Conservation (phyloP, 2,113 vertebrate species). For the Proterorhinus semilunaris region DNA sequence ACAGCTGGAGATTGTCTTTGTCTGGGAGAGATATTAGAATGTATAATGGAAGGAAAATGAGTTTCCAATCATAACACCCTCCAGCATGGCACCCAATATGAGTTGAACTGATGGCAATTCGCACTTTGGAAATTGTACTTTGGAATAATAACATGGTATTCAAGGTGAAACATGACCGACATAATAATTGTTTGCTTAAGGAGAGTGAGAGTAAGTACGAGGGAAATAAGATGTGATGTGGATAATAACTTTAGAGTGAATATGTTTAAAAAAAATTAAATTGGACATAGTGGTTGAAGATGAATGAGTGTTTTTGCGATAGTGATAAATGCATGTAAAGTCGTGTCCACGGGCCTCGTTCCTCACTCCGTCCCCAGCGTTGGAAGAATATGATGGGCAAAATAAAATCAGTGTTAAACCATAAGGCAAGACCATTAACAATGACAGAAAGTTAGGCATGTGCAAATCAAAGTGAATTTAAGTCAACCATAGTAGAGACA, state of each 20-base stretch:
- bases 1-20: constrained; percentile 40
- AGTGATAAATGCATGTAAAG: too few species aligned
- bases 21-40: constrained; percentile 43
- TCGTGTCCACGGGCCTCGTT: too few species aligned
- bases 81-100: constrained; percentile 65
- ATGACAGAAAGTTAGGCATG: too few species aligned
- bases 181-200: constrained; percentile 55
- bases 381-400: too few species aligned
- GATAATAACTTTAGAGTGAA: background rate
- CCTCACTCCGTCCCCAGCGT: too few species aligned
- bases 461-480: too few species aligned
- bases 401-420: too few species aligned
- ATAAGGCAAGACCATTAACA: too few species aligned
- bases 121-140: constrained; percentile 66
- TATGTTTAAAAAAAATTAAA: constrained; percentile 1
- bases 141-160: constrained; percentile 71
- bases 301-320: background rate
- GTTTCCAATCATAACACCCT: constrained; percentile 40
- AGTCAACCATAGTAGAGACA: too few species aligned
- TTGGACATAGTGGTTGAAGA: background rate
- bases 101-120: constrained; percentile 65
- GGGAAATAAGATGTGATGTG: constrained; percentile 13
- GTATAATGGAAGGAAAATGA: constrained; percentile 51
- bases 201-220: constrained; percentile 8
- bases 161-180: constrained; percentile 59